phyloP scores from a whole-genome alignment of 2,113 vertebrate genomes.

The Tachycineta bicolor region DNA sequence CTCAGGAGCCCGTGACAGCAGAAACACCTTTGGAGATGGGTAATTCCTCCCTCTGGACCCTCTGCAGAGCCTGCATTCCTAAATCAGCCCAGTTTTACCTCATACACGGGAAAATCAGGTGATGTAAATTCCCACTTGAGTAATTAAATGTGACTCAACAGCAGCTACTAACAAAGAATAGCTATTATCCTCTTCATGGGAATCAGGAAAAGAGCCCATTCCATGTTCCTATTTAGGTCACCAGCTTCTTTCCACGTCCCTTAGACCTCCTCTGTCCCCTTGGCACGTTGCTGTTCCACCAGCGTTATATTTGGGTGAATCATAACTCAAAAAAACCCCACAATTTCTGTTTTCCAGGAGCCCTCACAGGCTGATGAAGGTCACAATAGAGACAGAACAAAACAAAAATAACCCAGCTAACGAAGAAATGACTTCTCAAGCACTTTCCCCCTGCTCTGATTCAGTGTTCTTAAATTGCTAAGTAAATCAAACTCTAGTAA shows the following conservation, averaged over 20 bases:
- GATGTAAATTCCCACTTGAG: background rate
- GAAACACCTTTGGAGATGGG: background rate
- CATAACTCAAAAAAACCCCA: background rate
- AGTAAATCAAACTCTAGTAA: slow-evolving; percentile 50
- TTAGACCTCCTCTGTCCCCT: background rate
- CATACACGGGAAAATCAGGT: background rate
- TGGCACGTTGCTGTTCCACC: background rate
- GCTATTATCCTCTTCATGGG: background rate
- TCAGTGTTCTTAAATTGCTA: background rate
- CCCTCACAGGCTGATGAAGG: background rate
- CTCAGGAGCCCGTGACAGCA: background rate
- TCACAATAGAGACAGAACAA: background rate
- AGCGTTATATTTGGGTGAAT: background rate
- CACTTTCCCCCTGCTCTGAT: background rate
- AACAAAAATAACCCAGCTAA: background rate
- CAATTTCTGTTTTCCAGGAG: background rate
- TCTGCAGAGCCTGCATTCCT: background rate
- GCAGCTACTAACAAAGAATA: background rate
- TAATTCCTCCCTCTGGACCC: background rate
- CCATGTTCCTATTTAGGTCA: background rate
- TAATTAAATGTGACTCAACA: background rate
- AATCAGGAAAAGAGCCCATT: background rate
- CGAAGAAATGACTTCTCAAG: background rate
- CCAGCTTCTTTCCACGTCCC: background rate
- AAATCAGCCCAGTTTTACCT: background rate